A percentile compares a stretch with the other conserved stretches of the same genome.
Evolutionary conservation across 1,140 invertebrate genomes (phyloP).

Genomic region (Diachasmimorpha longicaudata): DNA sequence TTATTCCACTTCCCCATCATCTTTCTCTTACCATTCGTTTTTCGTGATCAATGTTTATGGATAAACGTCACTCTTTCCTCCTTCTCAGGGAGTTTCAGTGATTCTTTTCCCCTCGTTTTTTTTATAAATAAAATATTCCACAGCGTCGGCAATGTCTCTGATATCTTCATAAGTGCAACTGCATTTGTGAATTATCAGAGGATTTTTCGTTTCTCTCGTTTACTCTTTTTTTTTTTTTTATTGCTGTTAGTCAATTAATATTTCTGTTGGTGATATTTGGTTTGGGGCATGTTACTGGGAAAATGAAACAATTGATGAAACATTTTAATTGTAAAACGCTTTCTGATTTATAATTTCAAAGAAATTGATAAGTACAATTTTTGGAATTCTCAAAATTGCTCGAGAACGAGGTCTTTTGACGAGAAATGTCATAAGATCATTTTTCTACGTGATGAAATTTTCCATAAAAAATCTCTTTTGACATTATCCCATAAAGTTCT

Average conservation of each 20-base stretch:
- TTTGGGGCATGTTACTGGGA: background rate
- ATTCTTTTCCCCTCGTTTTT: slow-evolving; percentile 4
- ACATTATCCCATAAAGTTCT: too few relatives aligned
- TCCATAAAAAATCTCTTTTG: too few relatives aligned
- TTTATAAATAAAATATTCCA: slow-evolving; percentile 14
- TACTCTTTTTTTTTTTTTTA: background rate
- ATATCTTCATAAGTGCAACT: slow-evolving; percentile 21
- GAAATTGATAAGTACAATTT: too few relatives aligned
- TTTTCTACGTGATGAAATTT: too few relatives aligned
- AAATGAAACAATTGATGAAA: background rate
- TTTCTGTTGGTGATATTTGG: background rate
- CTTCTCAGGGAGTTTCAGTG: slow-evolving; percentile 12
- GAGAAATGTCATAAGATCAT: too few relatives aligned
- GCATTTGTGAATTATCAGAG: slow-evolving; percentile 19
- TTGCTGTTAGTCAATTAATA: background rate
- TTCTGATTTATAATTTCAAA: background rate
- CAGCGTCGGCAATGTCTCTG: background rate
- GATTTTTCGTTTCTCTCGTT: background rate
- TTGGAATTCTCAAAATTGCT: too few relatives aligned
- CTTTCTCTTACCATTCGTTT: background rate
- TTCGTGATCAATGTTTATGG: slow-evolving; percentile 22
- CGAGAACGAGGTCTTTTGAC: too few relatives aligned
- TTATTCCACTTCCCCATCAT: background rate
- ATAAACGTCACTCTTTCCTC: slow-evolving; percentile 12
- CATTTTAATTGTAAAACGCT: background rate